Evolutionary conservation across 1,140 invertebrate species (phyloP).

Genomic region (Bombus vancouverensis): DNA sequence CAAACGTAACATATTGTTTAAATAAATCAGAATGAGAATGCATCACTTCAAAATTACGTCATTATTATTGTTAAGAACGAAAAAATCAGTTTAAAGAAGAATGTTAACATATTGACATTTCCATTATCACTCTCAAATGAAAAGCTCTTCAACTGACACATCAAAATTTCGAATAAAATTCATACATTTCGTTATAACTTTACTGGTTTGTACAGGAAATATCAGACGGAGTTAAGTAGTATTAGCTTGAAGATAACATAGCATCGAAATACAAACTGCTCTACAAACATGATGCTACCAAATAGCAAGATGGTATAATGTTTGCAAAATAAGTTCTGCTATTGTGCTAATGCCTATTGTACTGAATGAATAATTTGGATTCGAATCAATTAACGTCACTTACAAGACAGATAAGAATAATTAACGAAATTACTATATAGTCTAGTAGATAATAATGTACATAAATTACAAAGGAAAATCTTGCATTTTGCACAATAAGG

Average conservation of each 20-base stretch:
- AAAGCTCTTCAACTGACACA: not conserved
- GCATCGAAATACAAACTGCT: constrained; percentile 45
- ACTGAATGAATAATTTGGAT: constrained; percentile 7
- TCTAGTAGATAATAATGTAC: not conserved
- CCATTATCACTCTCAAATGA: not conserved
- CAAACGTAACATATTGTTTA: not conserved
- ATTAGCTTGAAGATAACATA: constrained; percentile 51
- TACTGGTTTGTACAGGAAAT: constrained; percentile 57
- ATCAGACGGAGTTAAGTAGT: constrained; percentile 51
- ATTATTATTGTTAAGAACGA: not conserved
- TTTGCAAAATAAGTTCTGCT: constrained; percentile 22
- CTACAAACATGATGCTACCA: constrained; percentile 51
- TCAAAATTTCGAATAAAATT: constrained; percentile 20
- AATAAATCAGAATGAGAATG: not conserved
- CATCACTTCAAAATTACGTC: not conserved
- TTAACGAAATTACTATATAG: not conserved
- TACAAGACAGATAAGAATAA: not conserved
- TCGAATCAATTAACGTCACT: constrained; percentile 4
- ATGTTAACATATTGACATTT: not conserved
- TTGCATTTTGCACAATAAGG: not conserved
- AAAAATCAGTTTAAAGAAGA: not conserved
- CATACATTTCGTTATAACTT: constrained; percentile 25
- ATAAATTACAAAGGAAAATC: not conserved
- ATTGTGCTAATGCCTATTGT: constrained; percentile 21
- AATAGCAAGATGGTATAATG: constrained; percentile 25